phyloP scores from a whole-genome alignment of 2,888 invertebrate species.

The Acleris cristana region DNA sequence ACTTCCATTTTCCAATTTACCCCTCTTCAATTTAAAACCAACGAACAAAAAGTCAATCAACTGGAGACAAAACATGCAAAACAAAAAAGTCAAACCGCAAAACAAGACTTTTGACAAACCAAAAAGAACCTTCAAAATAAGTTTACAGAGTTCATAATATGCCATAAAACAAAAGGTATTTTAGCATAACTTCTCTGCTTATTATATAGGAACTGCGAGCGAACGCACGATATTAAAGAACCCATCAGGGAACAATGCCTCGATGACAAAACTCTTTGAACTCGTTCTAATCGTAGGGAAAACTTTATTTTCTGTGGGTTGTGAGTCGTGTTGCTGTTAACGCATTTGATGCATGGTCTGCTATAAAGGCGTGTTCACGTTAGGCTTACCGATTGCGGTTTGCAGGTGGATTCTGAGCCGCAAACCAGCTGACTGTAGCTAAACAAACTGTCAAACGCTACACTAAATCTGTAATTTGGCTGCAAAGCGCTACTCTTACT shows the following conservation, averaged over 20 bases:
- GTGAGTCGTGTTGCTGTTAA: slow-evolving; percentile 42
- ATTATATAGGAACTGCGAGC: slow-evolving; percentile 44
- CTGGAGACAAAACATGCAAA: slow-evolving; percentile 29
- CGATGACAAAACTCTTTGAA: slow-evolving; percentile 80
- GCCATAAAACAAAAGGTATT: slow-evolving; percentile 17
- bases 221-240: slow-evolving; percentile 65
- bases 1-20: slow-evolving; percentile 31
- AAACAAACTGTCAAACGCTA: too few relatives aligned
- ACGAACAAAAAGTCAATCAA: slow-evolving; percentile 37
- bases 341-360: slow-evolving; percentile 42
- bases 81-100: slow-evolving; percentile 31
- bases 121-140: slow-evolving; percentile 2
- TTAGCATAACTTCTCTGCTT: slow-evolving; percentile 24
- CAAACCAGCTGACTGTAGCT: too few relatives aligned
- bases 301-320: slow-evolving; percentile 72
- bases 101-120: not conserved
- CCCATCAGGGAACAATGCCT: slow-evolving; percentile 68
- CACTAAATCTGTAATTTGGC: too few relatives aligned
- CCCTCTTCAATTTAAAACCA: slow-evolving; percentile 33
- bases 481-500: too few relatives aligned
- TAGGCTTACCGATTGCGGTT: too few relatives aligned
- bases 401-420: too few relatives aligned
- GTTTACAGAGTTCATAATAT: slow-evolving; percentile 2
- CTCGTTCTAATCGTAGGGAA: slow-evolving; percentile 79
- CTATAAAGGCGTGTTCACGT: too few relatives aligned